phyloP scores from a whole-genome alignment of 2,888 invertebrate genomes.

The Campoletis raptor region DNA sequence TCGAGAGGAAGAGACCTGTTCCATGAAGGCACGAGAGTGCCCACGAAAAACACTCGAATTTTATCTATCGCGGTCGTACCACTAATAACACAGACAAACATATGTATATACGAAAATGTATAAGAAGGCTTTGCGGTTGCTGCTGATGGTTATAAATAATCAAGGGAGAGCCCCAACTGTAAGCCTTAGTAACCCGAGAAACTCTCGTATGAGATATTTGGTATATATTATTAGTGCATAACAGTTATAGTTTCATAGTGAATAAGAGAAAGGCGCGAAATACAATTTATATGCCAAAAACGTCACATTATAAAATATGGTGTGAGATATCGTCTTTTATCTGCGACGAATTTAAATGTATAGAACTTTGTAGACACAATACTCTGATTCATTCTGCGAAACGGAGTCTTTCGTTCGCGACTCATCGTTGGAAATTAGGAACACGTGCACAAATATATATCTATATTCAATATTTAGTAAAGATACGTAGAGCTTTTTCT shows the following conservation, averaged over 20 bases:
- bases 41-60: slow-evolving; percentile 69
- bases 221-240: neutral
- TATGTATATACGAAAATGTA: slow-evolving; percentile 7
- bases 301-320: slow-evolving; percentile 32
- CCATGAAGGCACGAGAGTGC: slow-evolving; percentile 13
- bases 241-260: slow-evolving; percentile 13
- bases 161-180: slow-evolving; percentile 40
- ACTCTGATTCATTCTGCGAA: slow-evolving; percentile 47
- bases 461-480: neutral
- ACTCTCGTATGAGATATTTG: slow-evolving; percentile 36
- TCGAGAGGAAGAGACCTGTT: neutral
- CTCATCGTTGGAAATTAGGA: slow-evolving; percentile 49
- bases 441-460: neutral
- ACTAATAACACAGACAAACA: slow-evolving; percentile 47
- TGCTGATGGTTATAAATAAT: slow-evolving; percentile 67
- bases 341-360: slow-evolving; percentile 44
- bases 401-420: slow-evolving; percentile 15
- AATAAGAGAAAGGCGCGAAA: slow-evolving; percentile 24
- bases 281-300: slow-evolving; percentile 38
- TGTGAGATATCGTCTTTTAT: slow-evolving; percentile 7
- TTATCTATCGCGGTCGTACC: slow-evolving; percentile 66
- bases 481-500: neutral
- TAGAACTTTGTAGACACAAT: slow-evolving; percentile 53
- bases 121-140: slow-evolving; percentile 19
- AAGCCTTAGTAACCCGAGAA: slow-evolving; percentile 45